A percentile compares a stretch with the other conserved stretches of the same genome.
Evolutionary conservation across 2,888 invertebrate genomes (phyloP).

Genomic region (Allacma fusca): DNA sequence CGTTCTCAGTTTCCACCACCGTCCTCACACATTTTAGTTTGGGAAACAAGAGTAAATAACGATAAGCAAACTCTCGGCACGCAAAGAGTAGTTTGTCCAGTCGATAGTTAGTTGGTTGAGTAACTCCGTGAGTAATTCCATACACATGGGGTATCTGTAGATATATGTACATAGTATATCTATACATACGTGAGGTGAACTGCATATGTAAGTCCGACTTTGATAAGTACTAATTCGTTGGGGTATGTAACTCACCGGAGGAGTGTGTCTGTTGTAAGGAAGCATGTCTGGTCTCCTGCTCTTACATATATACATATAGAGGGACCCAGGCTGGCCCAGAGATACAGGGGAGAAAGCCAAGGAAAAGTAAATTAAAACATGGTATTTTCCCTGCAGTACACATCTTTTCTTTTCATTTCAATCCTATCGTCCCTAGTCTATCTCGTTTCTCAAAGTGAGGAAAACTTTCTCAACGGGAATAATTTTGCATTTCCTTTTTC

Average conservation of each 20-base stretch:
- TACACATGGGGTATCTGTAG: background rate
- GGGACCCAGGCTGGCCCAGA: too few species aligned
- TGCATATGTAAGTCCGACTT: too few species aligned
- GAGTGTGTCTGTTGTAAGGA: too few species aligned
- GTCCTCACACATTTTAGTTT: background rate
- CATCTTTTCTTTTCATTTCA: background rate
- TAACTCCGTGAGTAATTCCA: background rate
- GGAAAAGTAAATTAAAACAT: conserved; percentile 2
- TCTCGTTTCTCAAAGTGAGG: background rate
- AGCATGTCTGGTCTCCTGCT: too few species aligned
- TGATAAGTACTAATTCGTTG: too few species aligned
- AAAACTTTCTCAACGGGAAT: background rate
- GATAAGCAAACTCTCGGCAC: conserved; percentile 8
- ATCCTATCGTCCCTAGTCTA: background rate
- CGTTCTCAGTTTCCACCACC: background rate
- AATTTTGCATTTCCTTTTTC: background rate
- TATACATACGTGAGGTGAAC: too few species aligned
- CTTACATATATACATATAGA: too few species aligned
- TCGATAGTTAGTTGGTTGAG: conserved; percentile 9
- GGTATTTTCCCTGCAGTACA: background rate
- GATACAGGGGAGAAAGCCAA: background rate
- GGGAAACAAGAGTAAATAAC: conserved; percentile 4
- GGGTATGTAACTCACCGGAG: too few species aligned
- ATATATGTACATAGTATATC: too few species aligned
- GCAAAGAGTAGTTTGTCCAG: background rate